phyloP scores from a whole-genome alignment of 2,113 vertebrate species.

The Hypomesus transpacificus region DNA sequence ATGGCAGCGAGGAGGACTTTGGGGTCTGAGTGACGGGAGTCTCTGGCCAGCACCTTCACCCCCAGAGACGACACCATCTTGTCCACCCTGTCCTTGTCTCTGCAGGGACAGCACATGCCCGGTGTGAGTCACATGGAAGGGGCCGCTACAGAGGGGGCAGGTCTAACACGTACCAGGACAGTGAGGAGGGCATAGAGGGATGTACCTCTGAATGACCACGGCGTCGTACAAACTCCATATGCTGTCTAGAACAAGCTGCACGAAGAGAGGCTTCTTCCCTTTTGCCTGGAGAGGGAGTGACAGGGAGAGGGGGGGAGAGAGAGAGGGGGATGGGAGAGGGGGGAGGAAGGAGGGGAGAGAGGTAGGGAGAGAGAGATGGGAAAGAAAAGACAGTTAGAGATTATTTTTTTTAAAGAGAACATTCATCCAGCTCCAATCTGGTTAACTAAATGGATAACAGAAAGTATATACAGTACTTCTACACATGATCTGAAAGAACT shows the following conservation, averaged over 20 bases:
- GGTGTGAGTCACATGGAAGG: background rate
- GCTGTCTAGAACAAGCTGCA: constrained; percentile 94
- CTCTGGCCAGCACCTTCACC: constrained; percentile 81
- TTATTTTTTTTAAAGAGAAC: too few relatives aligned
- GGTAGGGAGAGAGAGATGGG: background rate
- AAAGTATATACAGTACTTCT: background rate
- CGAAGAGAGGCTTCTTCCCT: constrained; percentile 95
- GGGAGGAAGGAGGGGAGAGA: background rate
- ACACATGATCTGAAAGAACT: background rate
- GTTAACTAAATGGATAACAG: too few relatives aligned
- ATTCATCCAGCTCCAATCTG: too few relatives aligned
- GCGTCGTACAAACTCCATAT: constrained; percentile 98
- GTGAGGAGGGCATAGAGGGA: background rate
- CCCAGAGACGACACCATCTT: constrained; percentile 88
- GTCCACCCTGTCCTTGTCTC: constrained; percentile 92
- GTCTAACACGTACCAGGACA: background rate
- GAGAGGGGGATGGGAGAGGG: background rate
- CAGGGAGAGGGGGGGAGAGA: background rate
- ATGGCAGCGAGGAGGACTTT: constrained; percentile 92
- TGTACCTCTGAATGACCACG: constrained; percentile 83
- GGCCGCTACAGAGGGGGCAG: background rate
- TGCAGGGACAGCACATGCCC: constrained; percentile 43
- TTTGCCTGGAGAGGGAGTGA: constrained; percentile 74
- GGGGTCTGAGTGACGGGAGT: constrained; percentile 85
- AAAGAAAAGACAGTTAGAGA: background rate